Base-by-base conservation (phyloP, 2,797 vertebrate genomes). In the Podarcis siculus region DNA sequence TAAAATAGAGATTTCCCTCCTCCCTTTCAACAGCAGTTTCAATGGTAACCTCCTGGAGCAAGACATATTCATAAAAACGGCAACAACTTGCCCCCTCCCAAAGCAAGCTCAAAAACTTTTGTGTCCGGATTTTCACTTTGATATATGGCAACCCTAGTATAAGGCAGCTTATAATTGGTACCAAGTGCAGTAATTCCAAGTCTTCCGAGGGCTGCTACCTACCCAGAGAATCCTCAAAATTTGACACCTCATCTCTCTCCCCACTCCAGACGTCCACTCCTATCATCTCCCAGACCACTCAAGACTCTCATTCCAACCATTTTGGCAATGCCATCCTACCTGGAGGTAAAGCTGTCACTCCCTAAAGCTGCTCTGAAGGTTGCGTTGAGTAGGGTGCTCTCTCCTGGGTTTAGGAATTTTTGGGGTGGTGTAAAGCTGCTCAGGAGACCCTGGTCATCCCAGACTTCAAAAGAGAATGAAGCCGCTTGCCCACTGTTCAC, bases 391-490 rank as follows among this genome's bases (percentile, higher is more conserved):
- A 21, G 23, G 64, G 35, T 3, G 32, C n/a, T 89, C 12, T 21
- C 37, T 23, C 85, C 73, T 35, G 7, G 10, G 21, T 35, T 58
- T 13, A 89, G n/a, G 49, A 30, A 35, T 21, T 25, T 9, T 35
- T 7, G 4, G 0, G 2, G 13, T n/a, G 89, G 89, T 3, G 2
- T 72, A 55, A 86, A 89, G n/a, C 75, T 82, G 10, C 8, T 49
- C 55, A 73, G 25, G 30, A 89, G 12, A 17, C 66, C 37, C 80
- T 83, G 8, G 8, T 83, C 85, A 64, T 89, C 89, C 35, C 4
- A 45, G 73, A 89, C 85, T 3, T 83, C 37, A 37, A 89, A 86
- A 30, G 80, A 45, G 80, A 83, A 89, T 0, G 4, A 64, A 9
- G 45, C 66, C 9, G 13, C 64, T 37, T 80, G 2, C 55, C 89